Evolutionary conservation across 1,140 invertebrate genomes (phyloP).

Genomic region (Hesperophylax magnus): DNA sequence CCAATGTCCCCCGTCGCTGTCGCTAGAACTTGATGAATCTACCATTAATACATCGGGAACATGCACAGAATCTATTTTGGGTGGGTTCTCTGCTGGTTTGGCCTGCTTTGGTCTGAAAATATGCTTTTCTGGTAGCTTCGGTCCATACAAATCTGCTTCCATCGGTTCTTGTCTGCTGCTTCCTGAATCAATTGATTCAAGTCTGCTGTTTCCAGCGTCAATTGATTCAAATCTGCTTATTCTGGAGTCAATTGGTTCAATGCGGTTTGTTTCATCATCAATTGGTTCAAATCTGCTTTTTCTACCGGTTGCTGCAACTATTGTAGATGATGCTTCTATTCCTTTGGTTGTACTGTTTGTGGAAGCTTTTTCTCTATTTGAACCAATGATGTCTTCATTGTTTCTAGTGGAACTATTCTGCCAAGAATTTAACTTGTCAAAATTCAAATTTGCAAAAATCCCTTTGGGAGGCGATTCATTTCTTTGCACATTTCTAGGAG

Average conservation of each 20-base stretch:
- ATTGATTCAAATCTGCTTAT: constrained; percentile 40
- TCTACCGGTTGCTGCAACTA: no score
- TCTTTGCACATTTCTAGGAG: constrained; percentile 68
- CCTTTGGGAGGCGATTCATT: constrained; percentile 80
- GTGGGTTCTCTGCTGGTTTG: constrained; percentile 1
- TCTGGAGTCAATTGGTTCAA: no score
- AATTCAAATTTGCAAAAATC: constrained; percentile 82
- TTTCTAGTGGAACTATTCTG: constrained; percentile 61
- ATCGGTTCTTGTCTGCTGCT: constrained; percentile 46
- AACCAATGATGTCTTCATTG: constrained; percentile 44
- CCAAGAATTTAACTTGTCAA: constrained; percentile 72
- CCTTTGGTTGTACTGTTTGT: not conserved
- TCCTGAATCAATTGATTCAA: constrained; percentile 35
- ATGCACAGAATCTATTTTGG: not conserved
- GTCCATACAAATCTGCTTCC: constrained; percentile 68
- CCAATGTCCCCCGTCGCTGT: constrained; percentile 62
- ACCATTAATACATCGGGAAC: constrained; percentile 57
- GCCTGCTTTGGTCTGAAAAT: constrained; percentile 60
- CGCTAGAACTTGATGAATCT: constrained; percentile 60
- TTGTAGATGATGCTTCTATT: constrained; percentile 14
- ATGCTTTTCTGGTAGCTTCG: constrained; percentile 69
- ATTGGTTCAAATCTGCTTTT: no score
- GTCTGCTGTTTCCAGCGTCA: constrained; percentile 31
- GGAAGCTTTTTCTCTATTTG: constrained; percentile 45
- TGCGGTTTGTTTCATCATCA: no score